Percentiles rank a stretch among this genome's conserved stretches.
These are phyloP conservation scores for Atta texana DNA, from an alignment of 1,140 invertebrate species.

Conservation along the genomic window DNA sequence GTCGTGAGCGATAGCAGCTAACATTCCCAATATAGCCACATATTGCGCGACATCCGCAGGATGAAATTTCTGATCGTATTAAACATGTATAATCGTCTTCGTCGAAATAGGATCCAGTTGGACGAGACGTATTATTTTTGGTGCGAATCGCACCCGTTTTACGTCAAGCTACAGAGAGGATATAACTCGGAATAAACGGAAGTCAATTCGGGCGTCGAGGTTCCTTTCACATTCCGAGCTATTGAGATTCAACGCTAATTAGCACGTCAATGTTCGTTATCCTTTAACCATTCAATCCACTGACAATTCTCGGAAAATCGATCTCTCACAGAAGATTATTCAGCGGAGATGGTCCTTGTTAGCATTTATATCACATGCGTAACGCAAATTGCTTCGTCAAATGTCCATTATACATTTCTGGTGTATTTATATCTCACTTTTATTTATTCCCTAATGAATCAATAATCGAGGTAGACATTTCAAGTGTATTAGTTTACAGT, in stretches of 20 bases:
- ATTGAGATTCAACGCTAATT: constrained; percentile 45
- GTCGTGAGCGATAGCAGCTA: not conserved
- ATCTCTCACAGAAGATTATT: not conserved
- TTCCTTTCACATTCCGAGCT: constrained; percentile 9
- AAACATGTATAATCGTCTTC: constrained; percentile 35
- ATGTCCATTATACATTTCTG: not conserved
- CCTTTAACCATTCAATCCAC: constrained; percentile 13
- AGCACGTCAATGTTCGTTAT: constrained; percentile 37
- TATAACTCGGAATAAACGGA: constrained; percentile 29
- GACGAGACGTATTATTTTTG: constrained; percentile 40
- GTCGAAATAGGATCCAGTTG: not conserved
- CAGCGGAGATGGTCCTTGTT: not conserved
- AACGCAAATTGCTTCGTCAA: not conserved
- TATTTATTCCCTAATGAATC: not conserved
- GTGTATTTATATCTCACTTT: constrained; percentile 4
- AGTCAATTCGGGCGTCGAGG: constrained; percentile 16
- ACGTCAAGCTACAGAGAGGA: not conserved
- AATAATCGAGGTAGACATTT: not conserved
- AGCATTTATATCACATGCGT: not conserved
- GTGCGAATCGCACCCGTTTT: constrained; percentile 29
- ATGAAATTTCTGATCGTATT: constrained; percentile 19
- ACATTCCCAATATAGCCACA: not conserved
- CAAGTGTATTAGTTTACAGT: not conserved
- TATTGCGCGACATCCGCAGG: constrained; percentile 5
- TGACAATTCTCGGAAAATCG: constrained; percentile 35